Base-by-base conservation (phyloP, 2,888 invertebrate genomes). In the Nephrotoma guestfalica region DNA sequence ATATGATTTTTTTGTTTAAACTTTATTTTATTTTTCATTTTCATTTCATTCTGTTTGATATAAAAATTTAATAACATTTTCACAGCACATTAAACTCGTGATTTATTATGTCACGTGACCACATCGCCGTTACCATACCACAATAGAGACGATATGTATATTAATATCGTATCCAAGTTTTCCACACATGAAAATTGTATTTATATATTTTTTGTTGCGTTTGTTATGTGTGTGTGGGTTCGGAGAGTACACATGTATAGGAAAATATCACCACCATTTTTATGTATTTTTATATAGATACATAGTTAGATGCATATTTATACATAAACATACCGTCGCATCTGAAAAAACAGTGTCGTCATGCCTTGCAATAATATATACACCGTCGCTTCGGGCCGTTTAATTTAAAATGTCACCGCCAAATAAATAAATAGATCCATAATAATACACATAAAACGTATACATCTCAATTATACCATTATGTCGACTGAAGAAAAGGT, bases 31-130 rank as follows among this genome's bases (percentile, higher is more conserved):
- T 83, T 41, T 41, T 41, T 84, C 7, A 41, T 84, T 84, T 41
- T 84, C 42, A 42, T 84, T 84, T 41, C 84, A 42, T 84, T 84
- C 84, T 84, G 41, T 84, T 84, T 84, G 84, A 42, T 71, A 71
- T 71, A 71, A 18, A 71, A 71, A 71, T 85, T 42, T 86, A 84
- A 91, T 90, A 91, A 90, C 91, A 91, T 91, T 84, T 91, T 91
- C 90, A 91, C 91, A 91, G 91, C 91, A 91, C 91, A 91, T 91
- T 91, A 91, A 91, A 90, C 91, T 91, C 88, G 90, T 91, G 91
- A 91, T 91, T 91, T 91, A 91, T 91, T 71, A 91, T 91, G 91
- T 91, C 91, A 91, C 91, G 91, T 91, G 91, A 91, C 91, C 91
- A 90, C 84, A 84, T 84, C 84, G 42, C 84, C 84, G 84, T 71